phyloP scores from a whole-genome alignment of 2,113 vertebrate species.

The Siniperca chuatsi region DNA sequence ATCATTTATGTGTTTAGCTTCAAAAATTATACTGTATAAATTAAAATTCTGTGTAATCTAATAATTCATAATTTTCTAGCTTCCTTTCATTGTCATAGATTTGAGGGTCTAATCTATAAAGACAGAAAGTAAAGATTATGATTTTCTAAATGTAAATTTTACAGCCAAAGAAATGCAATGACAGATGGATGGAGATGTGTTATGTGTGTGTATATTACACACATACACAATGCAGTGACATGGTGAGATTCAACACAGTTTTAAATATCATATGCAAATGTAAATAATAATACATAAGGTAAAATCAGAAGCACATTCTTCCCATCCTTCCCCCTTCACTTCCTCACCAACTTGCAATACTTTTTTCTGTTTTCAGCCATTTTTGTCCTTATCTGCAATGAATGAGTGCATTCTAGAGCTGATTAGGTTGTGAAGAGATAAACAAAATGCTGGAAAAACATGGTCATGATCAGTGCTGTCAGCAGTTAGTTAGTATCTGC shows the following conservation, averaged over 20 bases:
- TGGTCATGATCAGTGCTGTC: conserved; percentile 5
- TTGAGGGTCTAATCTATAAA: not conserved
- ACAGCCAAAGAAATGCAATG: not conserved
- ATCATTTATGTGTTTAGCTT: not conserved
- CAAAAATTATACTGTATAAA: not conserved
- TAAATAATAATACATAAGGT: not conserved
- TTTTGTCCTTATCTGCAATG: not conserved
- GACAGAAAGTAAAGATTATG: not conserved
- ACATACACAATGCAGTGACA: not conserved
- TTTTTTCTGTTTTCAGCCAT: not conserved
- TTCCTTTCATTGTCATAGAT: not conserved
- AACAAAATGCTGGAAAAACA: conserved; percentile 9
- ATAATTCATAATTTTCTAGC: not conserved
- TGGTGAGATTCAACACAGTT: not conserved
- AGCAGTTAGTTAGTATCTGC: not conserved
- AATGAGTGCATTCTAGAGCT: not conserved
- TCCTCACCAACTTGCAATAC: not conserved
- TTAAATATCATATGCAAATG: conserved; percentile 22
- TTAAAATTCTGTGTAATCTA: not conserved
- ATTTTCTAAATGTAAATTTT: not conserved
- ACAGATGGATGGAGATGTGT: too few species aligned
- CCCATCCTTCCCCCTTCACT: not conserved
- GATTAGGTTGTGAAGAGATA: conserved; percentile 3
- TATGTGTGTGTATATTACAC: not conserved
- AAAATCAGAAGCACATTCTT: conserved; percentile 27